Evolutionary conservation across 2,113 vertebrate species (phyloP), one percentile per base, ranked within the genome.

Genomic region (Oncorhynchus kisutch): DNA sequence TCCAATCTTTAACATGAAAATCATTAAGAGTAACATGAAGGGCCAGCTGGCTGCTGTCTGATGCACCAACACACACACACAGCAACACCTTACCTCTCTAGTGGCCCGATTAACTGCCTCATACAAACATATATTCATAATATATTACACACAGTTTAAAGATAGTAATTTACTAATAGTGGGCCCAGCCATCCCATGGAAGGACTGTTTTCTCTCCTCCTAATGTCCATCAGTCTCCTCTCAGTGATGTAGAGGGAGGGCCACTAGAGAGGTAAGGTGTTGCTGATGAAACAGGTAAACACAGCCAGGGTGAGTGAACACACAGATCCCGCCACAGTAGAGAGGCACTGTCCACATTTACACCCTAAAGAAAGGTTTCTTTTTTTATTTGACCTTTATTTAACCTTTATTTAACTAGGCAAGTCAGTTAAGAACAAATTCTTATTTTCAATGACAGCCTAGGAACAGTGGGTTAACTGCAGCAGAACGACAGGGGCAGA

Each of bases 121-220:
- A 87, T 78, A 74, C 84, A 87, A 83, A 84, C 85, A 89, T 92
- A 90, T 88, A 92, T 92, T 91, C 86, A 91, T 90, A 92, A 85
- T 81, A 87, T 87, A 91, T 91, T 92, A 87, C 87, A 87, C 88
- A 91, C 87, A 87, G 81, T 87, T 91, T 92, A 91, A 92, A 88
- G 85, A 88, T 81, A 84, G 88, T 92, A 85, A 88, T 92, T 92
- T 90, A 91, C 79, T 67, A 90, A 92, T 85, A 90, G 75, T 81
- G 84, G 84, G 87, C 76, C 78, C 82, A 82, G 86, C 84, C 87
- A 90, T 91, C 90, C 87, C 86, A 83, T 82, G 87, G 86, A 92
- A 88, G 89, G 84, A 82, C 78, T 85, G 84, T 91, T 90, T 90
- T 91, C 90, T 92, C 85, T 80, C 82, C 78, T 80, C 86, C 88